These are phyloP conservation scores for Andrena flavipes DNA, from an alignment of 2,888 invertebrate genomes.

Conservation along the genomic window DNA sequence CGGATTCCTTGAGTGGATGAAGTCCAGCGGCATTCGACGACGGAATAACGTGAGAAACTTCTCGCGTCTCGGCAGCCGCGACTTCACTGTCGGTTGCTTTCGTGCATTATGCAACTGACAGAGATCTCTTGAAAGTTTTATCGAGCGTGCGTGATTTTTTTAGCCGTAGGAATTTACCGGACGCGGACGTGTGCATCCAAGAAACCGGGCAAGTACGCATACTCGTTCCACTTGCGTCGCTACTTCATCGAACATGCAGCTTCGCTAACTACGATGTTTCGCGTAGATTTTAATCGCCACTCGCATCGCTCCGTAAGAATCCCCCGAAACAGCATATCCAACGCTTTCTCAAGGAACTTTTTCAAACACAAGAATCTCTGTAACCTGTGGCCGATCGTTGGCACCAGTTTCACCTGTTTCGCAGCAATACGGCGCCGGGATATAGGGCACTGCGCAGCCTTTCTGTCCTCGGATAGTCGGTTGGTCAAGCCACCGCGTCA, in stretches of 20 bases:
- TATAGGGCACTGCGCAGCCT: constrained; percentile 18
- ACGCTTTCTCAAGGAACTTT: background rate
- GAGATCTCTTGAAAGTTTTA: constrained; percentile 68
- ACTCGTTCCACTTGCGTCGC: constrained; percentile 32
- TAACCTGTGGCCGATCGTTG: background rate
- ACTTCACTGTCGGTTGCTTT: constrained; percentile 47
- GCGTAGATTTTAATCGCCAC: constrained; percentile 10
- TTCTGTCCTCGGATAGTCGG: constrained; percentile 16
- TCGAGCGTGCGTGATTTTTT: constrained; percentile 68
- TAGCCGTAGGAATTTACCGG: constrained; percentile 55
- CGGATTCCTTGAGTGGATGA: constrained; percentile 49
- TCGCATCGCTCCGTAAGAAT: background rate
- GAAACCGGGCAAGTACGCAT: constrained; percentile 28
- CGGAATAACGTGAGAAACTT: constrained; percentile 69
- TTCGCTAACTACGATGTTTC: constrained; percentile 21
- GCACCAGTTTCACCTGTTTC: background rate
- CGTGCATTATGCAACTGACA: constrained; percentile 69
- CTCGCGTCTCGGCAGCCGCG: constrained; percentile 45
- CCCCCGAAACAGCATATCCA: background rate
- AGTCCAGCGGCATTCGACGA: constrained; percentile 23
- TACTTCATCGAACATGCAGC: constrained; percentile 43
- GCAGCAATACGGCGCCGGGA: background rate
- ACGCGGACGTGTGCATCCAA: constrained; percentile 51
- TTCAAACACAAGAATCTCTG: background rate
- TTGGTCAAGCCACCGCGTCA: constrained; percentile 57